phyloP scores from a whole-genome alignment of 2,113 vertebrate species.

The Pionites leucogaster region DNA sequence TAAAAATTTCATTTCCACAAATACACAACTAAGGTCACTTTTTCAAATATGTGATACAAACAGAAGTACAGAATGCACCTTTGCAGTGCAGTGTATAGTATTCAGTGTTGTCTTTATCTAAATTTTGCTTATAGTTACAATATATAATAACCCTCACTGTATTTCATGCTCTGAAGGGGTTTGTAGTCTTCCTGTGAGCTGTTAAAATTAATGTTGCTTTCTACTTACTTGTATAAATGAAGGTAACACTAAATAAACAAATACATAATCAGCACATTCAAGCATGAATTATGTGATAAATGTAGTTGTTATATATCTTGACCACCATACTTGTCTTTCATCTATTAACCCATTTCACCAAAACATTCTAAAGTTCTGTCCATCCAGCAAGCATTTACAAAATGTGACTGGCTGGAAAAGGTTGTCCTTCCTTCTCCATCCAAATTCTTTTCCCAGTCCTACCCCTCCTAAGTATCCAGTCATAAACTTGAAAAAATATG shows the following conservation, averaged over 20 bases:
- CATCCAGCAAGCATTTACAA: not conserved
- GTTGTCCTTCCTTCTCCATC: not conserved
- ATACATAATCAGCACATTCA: not conserved
- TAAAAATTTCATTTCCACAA: not conserved
- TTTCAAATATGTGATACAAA: not conserved
- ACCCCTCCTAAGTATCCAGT: not conserved
- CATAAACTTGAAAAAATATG: not conserved
- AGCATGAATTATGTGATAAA: not conserved
- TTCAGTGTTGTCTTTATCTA: not conserved
- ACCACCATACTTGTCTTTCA: not conserved
- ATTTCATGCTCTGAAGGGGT: not conserved
- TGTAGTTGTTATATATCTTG: not conserved
- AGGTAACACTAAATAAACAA: not conserved
- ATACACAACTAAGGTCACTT: not conserved
- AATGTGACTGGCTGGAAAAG: not conserved
- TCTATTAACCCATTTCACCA: not conserved
- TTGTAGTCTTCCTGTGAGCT: not conserved
- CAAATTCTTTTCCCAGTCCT: not conserved
- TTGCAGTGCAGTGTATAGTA: not conserved
- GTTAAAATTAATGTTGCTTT: not conserved
- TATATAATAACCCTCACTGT: not conserved
- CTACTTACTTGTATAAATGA: not conserved
- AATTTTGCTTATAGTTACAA: not conserved
- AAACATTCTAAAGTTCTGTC: not conserved
- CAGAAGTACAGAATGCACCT: not conserved